Conservation (phyloP, 2,888 invertebrate species). For the Eristalis arbustorum region DNA sequence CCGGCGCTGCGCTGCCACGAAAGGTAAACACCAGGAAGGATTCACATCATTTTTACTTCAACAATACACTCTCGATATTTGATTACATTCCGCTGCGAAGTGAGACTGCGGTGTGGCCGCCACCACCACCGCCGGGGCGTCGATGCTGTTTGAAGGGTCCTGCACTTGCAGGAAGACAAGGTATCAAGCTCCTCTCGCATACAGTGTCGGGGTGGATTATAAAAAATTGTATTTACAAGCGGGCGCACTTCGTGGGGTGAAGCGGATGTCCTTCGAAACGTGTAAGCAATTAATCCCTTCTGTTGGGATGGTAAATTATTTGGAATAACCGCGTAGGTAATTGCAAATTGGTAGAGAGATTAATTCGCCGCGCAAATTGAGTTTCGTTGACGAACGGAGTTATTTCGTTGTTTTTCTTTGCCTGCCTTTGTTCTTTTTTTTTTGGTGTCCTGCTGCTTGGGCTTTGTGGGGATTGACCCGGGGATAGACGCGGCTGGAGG, state of each 20-base stretch:
- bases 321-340: slow-evolving; percentile 17
- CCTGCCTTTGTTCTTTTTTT: background rate
- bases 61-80: slow-evolving; percentile 52
- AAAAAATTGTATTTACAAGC: slow-evolving; percentile 43
- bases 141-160: background rate
- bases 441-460: background rate
- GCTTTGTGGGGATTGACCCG: background rate
- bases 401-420: background rate
- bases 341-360: slow-evolving; percentile 8
- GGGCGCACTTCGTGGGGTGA: slow-evolving; percentile 20
- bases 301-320: slow-evolving; percentile 13
- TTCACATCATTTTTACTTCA: slow-evolving; percentile 49
- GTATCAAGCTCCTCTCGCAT: background rate
- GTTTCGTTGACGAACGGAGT: background rate
- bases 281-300: slow-evolving; percentile 25
- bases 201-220: slow-evolving; percentile 45
- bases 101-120: background rate
- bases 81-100: slow-evolving; percentile 41
- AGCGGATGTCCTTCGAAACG: slow-evolving; percentile 1
- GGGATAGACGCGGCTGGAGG: too few relatives aligned
- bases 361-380: background rate
- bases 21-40: slow-evolving; percentile 42
- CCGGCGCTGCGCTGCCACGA: slow-evolving; percentile 2
- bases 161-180: background rate
- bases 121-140: too few relatives aligned